These are phyloP conservation scores for Prolemur simus DNA, from an alignment of 2,113 vertebrate genomes.

Conservation along the genomic window DNA sequence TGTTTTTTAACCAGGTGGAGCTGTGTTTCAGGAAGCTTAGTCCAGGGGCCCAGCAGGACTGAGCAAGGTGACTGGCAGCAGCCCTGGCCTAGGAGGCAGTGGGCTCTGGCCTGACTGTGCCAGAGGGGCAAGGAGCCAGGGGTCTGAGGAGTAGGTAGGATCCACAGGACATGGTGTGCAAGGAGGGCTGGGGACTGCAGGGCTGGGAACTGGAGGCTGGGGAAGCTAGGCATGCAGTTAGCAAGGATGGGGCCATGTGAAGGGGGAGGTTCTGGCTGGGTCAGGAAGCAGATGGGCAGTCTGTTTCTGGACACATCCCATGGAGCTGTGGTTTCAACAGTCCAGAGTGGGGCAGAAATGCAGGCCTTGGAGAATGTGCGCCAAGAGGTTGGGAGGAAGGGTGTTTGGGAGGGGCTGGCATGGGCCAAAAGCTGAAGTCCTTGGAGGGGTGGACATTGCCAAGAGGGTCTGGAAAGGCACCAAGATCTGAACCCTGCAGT, in stretches of 20 bases:
- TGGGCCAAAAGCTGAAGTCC: not conserved
- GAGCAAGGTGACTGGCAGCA: not conserved
- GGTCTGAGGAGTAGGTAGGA: not conserved
- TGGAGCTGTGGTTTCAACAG: not conserved
- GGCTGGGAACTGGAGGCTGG: not conserved
- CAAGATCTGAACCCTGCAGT: not conserved
- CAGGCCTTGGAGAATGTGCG: not conserved
- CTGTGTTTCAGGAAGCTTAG: not conserved
- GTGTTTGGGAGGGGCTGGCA: not conserved
- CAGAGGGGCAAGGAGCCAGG: not conserved
- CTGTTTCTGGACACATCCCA: not conserved
- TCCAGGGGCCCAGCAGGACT: not conserved
- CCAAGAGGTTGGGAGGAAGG: not conserved
- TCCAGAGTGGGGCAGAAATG: not conserved
- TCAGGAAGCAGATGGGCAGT: not conserved
- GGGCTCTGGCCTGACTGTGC: not conserved
- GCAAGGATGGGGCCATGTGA: not conserved
- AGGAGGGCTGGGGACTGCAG: not conserved
- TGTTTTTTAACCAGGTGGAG: not conserved
- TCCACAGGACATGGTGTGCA: not conserved
- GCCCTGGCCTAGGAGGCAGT: not conserved
- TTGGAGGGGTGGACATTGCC: not conserved
- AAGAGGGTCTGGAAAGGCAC: too few relatives aligned
- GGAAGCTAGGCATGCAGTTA: too few relatives aligned
- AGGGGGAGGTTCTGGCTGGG: rapidly evolving